Evolutionary conservation across 2,888 invertebrate species (phyloP), one percentile per base, ranked within the genome.

Genomic region (Pyrochroa serraticornis): DNA sequence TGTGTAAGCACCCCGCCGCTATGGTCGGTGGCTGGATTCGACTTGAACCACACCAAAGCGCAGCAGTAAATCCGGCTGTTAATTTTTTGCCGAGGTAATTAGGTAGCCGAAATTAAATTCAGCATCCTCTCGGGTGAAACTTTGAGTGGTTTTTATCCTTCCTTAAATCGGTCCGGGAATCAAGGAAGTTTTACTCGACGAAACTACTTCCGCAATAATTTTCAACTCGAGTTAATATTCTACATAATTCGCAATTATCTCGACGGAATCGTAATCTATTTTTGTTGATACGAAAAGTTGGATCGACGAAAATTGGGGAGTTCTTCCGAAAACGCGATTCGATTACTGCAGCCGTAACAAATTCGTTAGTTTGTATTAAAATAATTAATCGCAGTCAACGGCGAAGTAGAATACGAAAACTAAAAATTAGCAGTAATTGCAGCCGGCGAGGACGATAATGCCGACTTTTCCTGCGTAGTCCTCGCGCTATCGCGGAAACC

Each of bases 341-440:
- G 43, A 41, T 51, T 51, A 43, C 34, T 53, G 22, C 41, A 47
- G 41, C 39, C 9, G 54, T 47, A 54, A 54, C 54, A 54, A 48
- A 54, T 54, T 54, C 47, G 47, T 54, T 54, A 41, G 54, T 47
- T 35, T 46, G 47, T 47, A 54, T 54, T 54, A 54, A 31, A 30
- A 30, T 32, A n/a, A 36, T 42, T 46, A 47, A 47, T n/a, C n/a
- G n/a, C n/a, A n/a, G 47, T 54, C 47, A 54, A 54, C 41, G 47
- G 35, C 7, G 31, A 38, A 54, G 38, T 12, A 39, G 7, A 41
- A 47, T 34, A 32, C 41, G 45, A 54, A 36, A 50, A 50, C 50
- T 50, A 50, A 50, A 50, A 50, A 50, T 50, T 50, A 50, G 22
- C 22, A 22, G 22, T 3, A 5, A 22, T 22, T 22, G 22, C 22